These are phyloP conservation scores for Cheilosia scutellata DNA, from an alignment of 2,888 invertebrate genomes.

Conservation along the genomic window DNA sequence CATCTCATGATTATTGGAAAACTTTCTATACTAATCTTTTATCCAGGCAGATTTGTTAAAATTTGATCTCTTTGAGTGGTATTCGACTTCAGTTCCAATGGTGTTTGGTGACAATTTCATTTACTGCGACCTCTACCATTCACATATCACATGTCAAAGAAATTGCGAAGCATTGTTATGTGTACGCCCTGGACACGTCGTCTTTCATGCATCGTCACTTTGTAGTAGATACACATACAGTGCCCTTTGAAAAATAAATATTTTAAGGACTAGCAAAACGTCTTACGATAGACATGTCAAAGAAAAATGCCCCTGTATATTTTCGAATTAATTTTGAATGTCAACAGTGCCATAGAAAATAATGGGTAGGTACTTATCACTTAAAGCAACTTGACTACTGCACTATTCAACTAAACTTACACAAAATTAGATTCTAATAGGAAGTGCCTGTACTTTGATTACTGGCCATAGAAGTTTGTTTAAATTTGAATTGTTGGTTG, in stretches of 20 bases:
- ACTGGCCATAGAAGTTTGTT: conserved; percentile 41
- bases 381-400: conserved; percentile 35
- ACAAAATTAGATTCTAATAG: conserved; percentile 24
- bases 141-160: conserved; percentile 47
- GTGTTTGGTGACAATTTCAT: conserved; percentile 44
- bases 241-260: conserved; percentile 40
- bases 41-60: not conserved
- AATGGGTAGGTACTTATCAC: conserved; percentile 37
- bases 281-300: conserved; percentile 53
- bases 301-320: conserved; percentile 21
- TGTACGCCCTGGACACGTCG: conserved; percentile 44
- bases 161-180: conserved; percentile 39
- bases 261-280: conserved; percentile 7
- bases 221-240: not conserved
- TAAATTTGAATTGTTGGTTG: conserved; percentile 32
- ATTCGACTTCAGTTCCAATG: conserved; percentile 43
- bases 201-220: conserved; percentile 62
- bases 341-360: conserved; percentile 39
- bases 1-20: not conserved
- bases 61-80: conserved; percentile 51
- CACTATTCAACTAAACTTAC: conserved; percentile 35
- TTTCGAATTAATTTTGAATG: conserved; percentile 47
- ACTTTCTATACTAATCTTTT: not conserved
- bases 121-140: conserved; percentile 20
- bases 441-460: conserved; percentile 25